phyloP scores from a whole-genome alignment of 1,140 invertebrate genomes.

The Helicoverpa armigera region DNA sequence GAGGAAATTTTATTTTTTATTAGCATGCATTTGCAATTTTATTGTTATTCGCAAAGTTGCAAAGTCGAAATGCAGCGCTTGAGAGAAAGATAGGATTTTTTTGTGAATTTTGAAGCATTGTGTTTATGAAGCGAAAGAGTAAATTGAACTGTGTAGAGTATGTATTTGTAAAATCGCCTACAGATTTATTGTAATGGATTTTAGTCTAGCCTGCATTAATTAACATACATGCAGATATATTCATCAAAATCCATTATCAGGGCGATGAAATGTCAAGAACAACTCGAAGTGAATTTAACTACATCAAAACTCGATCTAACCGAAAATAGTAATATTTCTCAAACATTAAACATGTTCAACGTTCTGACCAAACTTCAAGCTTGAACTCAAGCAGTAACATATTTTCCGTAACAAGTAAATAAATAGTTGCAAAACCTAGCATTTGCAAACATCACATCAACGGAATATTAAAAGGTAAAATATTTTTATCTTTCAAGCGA shows the following conservation, averaged over 20 bases:
- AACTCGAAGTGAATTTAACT: too few relatives aligned
- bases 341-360: background rate
- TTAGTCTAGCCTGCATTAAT: too few relatives aligned
- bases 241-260: too few relatives aligned
- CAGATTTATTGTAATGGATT: too few relatives aligned
- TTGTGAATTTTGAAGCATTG: too few relatives aligned
- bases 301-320: too few relatives aligned
- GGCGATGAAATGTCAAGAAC: too few relatives aligned
- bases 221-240: too few relatives aligned
- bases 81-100: too few relatives aligned
- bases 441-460: constrained; percentile 1
- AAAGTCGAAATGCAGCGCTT: background rate
- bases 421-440: background rate
- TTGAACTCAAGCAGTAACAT: background rate
- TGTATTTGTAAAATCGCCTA: too few relatives aligned
- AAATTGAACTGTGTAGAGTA: too few relatives aligned
- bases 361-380: background rate
- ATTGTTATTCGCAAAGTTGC: background rate
- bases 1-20: background rate
- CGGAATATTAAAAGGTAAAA: constrained; percentile 21
- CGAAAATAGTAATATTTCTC: background rate
- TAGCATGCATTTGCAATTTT: constrained; percentile 28
- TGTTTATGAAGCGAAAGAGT: too few relatives aligned
- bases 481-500: constrained; percentile 30
- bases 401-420: constrained; percentile 21